A percentile compares a stretch with the other conserved stretches of the same genome.
Evolutionary conservation across 2,888 invertebrate genomes (phyloP).

Genomic region (Eristalis arbustorum): DNA sequence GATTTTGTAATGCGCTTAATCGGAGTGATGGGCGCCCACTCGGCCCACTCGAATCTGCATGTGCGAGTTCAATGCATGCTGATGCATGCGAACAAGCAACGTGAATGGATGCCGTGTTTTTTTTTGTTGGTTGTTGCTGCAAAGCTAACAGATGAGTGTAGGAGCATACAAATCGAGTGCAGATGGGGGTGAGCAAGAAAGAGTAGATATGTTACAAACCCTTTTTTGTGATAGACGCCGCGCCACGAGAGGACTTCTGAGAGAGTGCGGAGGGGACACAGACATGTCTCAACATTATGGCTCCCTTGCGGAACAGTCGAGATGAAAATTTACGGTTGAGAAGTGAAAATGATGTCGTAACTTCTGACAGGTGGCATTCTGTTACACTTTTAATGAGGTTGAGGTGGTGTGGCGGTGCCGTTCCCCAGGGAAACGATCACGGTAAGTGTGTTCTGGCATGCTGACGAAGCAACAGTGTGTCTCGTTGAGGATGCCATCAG

Average conservation of each 20-base stretch:
- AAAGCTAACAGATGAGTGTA: background rate
- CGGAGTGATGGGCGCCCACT: constrained; percentile 13
- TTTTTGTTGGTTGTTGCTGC: background rate
- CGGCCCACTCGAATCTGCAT: background rate
- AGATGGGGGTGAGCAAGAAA: background rate
- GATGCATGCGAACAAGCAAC: constrained; percentile 5
- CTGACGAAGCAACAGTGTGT: background rate
- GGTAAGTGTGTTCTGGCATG: background rate
- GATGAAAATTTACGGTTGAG: constrained; percentile 36
- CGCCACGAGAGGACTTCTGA: background rate
- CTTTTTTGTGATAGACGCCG: background rate
- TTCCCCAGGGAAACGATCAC: background rate
- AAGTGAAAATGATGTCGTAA: background rate
- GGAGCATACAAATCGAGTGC: background rate
- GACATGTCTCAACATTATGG: constrained; percentile 41
- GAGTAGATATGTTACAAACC: constrained; percentile 15
- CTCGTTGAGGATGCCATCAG: background rate
- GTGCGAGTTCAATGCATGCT: constrained; percentile 18
- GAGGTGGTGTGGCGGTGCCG: background rate
- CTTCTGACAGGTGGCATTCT: background rate
- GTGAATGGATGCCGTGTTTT: constrained; percentile 4
- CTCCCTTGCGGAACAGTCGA: constrained; percentile 20
- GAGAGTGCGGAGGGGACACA: constrained; percentile 14
- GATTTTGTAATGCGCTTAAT: constrained; percentile 30
- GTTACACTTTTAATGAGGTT: background rate